Percentiles rank a stretch among this genome's conserved stretches.
These are phyloP conservation scores for Trichosurus vulpecula DNA, from an alignment of 2,797 vertebrate species.

Conservation along the genomic window DNA sequence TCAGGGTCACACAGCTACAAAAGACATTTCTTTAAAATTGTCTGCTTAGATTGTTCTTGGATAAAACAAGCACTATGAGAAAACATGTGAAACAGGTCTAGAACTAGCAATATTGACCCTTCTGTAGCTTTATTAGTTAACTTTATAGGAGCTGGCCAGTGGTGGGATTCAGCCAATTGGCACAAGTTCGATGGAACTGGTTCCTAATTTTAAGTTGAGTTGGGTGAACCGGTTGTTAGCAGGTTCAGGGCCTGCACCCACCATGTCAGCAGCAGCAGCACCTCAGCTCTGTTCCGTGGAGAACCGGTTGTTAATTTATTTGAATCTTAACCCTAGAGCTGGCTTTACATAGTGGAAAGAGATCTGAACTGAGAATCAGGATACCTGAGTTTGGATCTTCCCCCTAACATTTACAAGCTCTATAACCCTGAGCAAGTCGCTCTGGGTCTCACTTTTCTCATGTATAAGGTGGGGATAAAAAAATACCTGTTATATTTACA, in stretches of 20 bases:
- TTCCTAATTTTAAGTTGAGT: no score
- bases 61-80: not conserved
- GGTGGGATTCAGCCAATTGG: no score
- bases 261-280: no score
- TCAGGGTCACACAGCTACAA: no score
- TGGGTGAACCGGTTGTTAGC: no score
- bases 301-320: no score
- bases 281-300: no score
- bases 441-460: not conserved
- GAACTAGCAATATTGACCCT: not conserved
- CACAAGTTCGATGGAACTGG: no score
- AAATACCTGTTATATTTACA: not conserved
- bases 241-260: no score
- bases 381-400: not conserved
- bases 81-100: not conserved
- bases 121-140: not conserved
- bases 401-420: not conserved
- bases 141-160: not conserved
- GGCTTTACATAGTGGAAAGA: not conserved
- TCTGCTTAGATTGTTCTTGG: not conserved
- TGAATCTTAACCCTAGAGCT: no score
- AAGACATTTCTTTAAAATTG: not conserved
- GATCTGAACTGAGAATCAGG: not conserved
- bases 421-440: not conserved
- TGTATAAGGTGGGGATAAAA: not conserved